phyloP scores from a whole-genome alignment of 2,797 vertebrate species.

The Acrossocheilus wenchowensis region DNA sequence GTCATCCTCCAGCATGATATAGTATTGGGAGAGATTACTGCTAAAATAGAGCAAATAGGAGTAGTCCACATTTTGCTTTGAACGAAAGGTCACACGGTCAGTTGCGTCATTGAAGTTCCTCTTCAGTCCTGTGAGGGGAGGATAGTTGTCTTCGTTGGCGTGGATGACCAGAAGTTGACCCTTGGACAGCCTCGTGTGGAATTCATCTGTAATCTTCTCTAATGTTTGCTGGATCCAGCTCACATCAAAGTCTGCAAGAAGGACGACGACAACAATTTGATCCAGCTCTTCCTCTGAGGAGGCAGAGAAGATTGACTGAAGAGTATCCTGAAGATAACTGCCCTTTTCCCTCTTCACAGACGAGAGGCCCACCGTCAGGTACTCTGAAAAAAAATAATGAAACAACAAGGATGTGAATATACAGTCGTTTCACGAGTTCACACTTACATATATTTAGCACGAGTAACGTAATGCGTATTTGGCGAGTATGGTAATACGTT shows the following conservation, averaged over 20 bases:
- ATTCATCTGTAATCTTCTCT: conserved; percentile 52
- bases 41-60: conserved; percentile 85
- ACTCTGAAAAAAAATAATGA: conserved; percentile 71
- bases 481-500: no score
- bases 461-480: no score
- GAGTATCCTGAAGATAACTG: conserved; percentile 78
- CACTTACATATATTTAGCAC: no score
- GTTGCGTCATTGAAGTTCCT: conserved; percentile 78
- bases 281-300: conserved; percentile 78
- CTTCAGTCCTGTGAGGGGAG: conserved; percentile 75
- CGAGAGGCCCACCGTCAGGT: conserved; percentile 82
- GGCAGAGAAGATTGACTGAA: conserved; percentile 82
- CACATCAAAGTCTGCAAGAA: conserved; percentile 79
- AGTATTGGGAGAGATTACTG: conserved; percentile 80
- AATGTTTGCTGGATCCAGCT: conserved; percentile 71
- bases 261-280: conserved; percentile 84
- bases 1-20: conserved; percentile 87
- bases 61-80: conserved; percentile 88
- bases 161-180: conserved; percentile 82
- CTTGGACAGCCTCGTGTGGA: conserved; percentile 72
- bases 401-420: conserved; percentile 6
- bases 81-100: conserved; percentile 81
- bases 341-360: conserved; percentile 73
- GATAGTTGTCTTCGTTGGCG: conserved; percentile 69
- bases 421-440: background rate